These are phyloP conservation scores for Muntiacus muntjak DNA, from an alignment of 2,113 vertebrate species.

Conservation along the genomic window DNA sequence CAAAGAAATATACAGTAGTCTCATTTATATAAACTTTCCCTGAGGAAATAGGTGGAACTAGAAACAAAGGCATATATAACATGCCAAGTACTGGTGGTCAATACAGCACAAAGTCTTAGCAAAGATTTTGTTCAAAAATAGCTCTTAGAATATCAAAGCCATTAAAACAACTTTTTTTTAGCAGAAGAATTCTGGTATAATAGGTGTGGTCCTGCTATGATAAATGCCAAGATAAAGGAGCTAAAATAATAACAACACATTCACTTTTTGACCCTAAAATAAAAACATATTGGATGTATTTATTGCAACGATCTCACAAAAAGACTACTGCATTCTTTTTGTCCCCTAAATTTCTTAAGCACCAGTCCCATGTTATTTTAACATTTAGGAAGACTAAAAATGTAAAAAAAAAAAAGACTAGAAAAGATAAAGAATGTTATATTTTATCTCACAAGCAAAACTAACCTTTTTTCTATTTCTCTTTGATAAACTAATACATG, in stretches of 20 bases:
- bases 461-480: neutral
- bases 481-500: neutral
- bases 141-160: slow-evolving; percentile 43
- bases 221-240: neutral
- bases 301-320: neutral
- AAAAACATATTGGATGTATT: neutral
- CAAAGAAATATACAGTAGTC: slow-evolving; percentile 39
- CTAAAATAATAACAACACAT: neutral
- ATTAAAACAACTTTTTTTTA: slow-evolving; percentile 8
- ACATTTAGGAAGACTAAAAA: neutral
- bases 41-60: slow-evolving; percentile 47
- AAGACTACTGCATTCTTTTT: neutral
- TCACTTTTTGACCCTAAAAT: neutral
- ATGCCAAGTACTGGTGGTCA: slow-evolving; percentile 9
- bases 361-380: neutral
- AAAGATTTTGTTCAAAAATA: slow-evolving; percentile 61
- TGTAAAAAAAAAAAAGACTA: neutral
- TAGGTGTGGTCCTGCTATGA: neutral
- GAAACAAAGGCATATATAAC: slow-evolving; percentile 42
- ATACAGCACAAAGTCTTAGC: slow-evolving; percentile 52
- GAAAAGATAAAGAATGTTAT: neutral
- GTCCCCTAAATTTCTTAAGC: neutral
- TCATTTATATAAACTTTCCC: slow-evolving; percentile 43
- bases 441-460: slow-evolving; percentile 33
- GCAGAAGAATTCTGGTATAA: neutral